Evolutionary conservation across 2,797 vertebrate species (phyloP), one percentile per base, ranked within the genome.

Genomic region (Euthynnus affinis): DNA sequence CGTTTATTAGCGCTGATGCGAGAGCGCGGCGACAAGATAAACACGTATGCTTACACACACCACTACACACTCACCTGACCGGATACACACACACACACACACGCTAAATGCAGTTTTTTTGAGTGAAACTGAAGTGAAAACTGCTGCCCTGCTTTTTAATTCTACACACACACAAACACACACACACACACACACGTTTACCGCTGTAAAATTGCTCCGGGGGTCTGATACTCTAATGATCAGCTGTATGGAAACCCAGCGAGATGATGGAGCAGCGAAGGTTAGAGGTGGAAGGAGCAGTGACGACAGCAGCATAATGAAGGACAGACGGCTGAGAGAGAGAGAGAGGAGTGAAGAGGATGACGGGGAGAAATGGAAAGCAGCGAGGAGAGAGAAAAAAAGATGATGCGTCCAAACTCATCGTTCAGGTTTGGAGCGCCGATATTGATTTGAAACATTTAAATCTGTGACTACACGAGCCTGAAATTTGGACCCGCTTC

Each of bases 1-100:
- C 10, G 22, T 80, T 83, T 77, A 74, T 70, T 72, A 66, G 55
- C 3, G 3, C 14, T 1, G 53, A 68, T 58, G 25, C 77, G 4
- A 15, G 25, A 59, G 18, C 12, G 27, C 56, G 18, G 42, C 2
- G 56, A 55, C 44, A 34, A 66, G 29, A 60, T 56, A 37, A 63
- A 73, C 37, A 77, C 65, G 0, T 34, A 32, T 32, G 46, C 40
- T 27, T 29, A 18, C 20, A 51, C 62, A 2, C 15, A 40, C 5
- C 20, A 9, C 42, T 12, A 7, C 23, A 46, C 14, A 46, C 51
- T 22, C 51, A 53, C 51, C 23, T 20, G 20, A 6, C 20, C 51
- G 23, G 12, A 42, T 42, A 59, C 9, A 49, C 14, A 49, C 5
- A 57, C 25, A 57, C 66, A 63, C 9, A 27, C 6, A 14, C 2